These are phyloP conservation scores for Scaptodrosophila latifasciaeformis DNA, from an alignment of 2,888 invertebrate genomes.

Conservation along the genomic window DNA sequence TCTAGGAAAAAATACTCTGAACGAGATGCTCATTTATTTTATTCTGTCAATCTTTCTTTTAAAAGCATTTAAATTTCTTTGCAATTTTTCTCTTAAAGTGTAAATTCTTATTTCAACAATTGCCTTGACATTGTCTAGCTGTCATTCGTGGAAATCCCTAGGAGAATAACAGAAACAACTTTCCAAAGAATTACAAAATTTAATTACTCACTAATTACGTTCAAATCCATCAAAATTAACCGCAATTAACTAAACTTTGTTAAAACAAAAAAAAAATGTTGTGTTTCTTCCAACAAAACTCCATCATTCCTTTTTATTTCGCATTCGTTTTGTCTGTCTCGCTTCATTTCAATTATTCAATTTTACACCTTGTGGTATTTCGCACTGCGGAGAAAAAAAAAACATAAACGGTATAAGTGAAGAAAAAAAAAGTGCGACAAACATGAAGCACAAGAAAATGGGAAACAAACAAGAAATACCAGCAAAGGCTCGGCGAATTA, in stretches of 20 bases:
- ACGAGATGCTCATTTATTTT: too few species aligned
- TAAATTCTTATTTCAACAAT: too few species aligned
- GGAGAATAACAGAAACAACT: not conserved
- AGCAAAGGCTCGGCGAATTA: conserved; percentile 53
- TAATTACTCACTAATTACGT: conserved; percentile 66
- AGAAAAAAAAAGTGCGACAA: not conserved
- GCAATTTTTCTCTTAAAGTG: too few species aligned
- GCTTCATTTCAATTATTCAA: conserved; percentile 71
- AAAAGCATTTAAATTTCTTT: too few species aligned
- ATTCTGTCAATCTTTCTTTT: too few species aligned
- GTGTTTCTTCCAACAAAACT: conserved; percentile 8
- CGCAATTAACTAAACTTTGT: conserved; percentile 68
- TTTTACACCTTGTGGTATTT: conserved; percentile 71
- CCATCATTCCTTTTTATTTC: not conserved
- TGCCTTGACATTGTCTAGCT: too few species aligned
- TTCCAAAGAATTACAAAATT: conserved; percentile 42
- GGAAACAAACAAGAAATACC: conserved; percentile 33
- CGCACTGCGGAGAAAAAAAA: conserved; percentile 33
- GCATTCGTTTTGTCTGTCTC: conserved; percentile 19
- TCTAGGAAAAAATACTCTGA: too few species aligned
- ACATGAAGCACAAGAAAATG: not conserved
- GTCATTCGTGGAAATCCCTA: too few species aligned
- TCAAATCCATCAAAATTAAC: conserved; percentile 72
- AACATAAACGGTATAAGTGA: conserved; percentile 4
- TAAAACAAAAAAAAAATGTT: conserved; percentile 33